These are phyloP conservation scores for Mormoops blainvillei DNA, from an alignment of 2,113 vertebrate species.

Conservation along the genomic window DNA sequence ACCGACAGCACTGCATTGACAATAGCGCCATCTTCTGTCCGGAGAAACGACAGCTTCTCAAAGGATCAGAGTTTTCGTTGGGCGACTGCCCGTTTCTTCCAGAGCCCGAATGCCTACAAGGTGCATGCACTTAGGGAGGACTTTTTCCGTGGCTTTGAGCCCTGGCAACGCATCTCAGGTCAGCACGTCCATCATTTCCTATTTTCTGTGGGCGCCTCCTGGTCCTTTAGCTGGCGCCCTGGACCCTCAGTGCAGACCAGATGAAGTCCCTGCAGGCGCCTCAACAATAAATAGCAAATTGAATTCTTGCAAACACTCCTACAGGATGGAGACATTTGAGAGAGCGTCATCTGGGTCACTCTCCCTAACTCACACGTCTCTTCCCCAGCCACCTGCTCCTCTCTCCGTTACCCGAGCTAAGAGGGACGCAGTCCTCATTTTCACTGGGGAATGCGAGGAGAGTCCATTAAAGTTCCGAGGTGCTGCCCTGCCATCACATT, in stretches of 20 bases:
- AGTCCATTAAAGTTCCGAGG: not conserved
- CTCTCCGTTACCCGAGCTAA: not conserved
- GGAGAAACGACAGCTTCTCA: not conserved
- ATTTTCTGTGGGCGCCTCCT: not conserved
- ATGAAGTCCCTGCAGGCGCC: not conserved
- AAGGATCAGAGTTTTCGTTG: rapidly evolving
- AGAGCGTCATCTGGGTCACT: not conserved
- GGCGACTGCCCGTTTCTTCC: not conserved
- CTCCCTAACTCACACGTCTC: not conserved
- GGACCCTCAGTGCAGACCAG: not conserved
- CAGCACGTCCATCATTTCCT: not conserved
- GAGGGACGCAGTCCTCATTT: not conserved
- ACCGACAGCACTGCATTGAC: slow-evolving; percentile 28
- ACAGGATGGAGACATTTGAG: not conserved
- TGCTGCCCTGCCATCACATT: not conserved
- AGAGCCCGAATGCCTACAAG: not conserved
- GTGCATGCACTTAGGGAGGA: not conserved
- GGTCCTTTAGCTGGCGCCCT: not conserved
- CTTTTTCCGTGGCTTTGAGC: not conserved
- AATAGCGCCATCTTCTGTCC: slow-evolving; percentile 77
- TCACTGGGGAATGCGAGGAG: not conserved
- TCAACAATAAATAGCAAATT: rapidly evolving
- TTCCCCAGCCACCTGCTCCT: no score
- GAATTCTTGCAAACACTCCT: not conserved
- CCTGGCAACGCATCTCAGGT: not conserved